A percentile compares a stretch with the other conserved stretches of the same genome.
These are phyloP conservation scores for Choloepus hoffmanni DNA, from an alignment of 2,113 vertebrate genomes.

Conservation along the genomic window DNA sequence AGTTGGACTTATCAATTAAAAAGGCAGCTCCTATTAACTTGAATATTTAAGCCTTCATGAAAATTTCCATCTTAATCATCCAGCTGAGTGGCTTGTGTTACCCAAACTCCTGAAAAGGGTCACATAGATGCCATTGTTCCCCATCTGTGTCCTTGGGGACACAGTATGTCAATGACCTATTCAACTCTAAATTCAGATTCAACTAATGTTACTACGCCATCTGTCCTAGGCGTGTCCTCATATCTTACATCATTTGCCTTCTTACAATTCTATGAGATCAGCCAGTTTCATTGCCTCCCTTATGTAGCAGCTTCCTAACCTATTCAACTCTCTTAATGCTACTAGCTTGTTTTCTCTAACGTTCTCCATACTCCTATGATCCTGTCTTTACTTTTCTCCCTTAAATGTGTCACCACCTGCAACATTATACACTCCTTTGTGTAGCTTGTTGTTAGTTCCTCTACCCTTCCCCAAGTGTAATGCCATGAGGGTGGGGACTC, in stretches of 20 bases:
- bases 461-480: neutral
- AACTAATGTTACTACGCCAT: neutral
- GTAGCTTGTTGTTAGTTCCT: neutral
- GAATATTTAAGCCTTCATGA: neutral
- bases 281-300: neutral
- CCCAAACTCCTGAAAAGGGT: neutral
- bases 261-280: neutral
- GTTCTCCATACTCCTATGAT: neutral
- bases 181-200: neutral
- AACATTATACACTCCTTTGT: neutral
- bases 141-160: neutral
- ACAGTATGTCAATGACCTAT: neutral
- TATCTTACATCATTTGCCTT: neutral
- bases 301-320: neutral
- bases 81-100: neutral
- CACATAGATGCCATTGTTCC: neutral
- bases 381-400: neutral
- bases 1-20: neutral
- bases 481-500: neutral
- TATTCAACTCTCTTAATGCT: neutral
- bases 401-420: too few species aligned
- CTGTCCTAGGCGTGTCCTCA: neutral
- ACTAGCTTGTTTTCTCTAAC: neutral
- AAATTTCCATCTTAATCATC: neutral
- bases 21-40: neutral